These are phyloP conservation scores for Nomada ruficornis DNA, from an alignment of 2,888 invertebrate species.

Conservation along the genomic window DNA sequence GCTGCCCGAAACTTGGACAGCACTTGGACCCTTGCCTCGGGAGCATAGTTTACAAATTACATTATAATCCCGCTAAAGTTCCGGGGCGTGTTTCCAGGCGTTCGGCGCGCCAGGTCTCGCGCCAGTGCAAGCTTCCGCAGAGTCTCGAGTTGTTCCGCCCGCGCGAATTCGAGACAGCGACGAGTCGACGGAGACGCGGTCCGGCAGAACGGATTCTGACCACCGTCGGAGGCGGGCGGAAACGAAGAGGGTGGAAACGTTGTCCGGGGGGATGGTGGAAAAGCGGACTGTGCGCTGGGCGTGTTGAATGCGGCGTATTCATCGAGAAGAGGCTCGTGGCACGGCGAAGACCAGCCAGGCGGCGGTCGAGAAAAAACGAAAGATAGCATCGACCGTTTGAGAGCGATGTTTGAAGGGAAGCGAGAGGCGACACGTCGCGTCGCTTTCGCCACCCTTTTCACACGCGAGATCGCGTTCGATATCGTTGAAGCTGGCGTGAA, in stretches of 20 bases:
- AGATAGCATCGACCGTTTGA: slow-evolving; percentile 70
- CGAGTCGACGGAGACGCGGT: neutral
- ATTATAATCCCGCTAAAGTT: slow-evolving; percentile 76
- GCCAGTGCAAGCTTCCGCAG: too few species aligned
- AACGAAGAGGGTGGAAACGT: neutral
- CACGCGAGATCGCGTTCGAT: slow-evolving; percentile 54
- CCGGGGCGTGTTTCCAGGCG: slow-evolving; percentile 24
- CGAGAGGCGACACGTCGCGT: slow-evolving; percentile 44
- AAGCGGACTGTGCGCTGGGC: slow-evolving; percentile 35
- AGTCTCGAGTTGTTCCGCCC: too few species aligned
- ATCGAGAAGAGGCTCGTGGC: slow-evolving; percentile 43
- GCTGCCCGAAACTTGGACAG: slow-evolving; percentile 66
- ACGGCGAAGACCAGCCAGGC: slow-evolving; percentile 27
- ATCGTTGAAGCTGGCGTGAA: slow-evolving; percentile 40
- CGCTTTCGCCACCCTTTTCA: neutral
- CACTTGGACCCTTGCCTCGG: slow-evolving; percentile 59
- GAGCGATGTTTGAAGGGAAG: slow-evolving; percentile 63
- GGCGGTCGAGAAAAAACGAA: slow-evolving; percentile 52
- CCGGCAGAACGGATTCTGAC: too few species aligned
- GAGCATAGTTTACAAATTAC: slow-evolving; percentile 73
- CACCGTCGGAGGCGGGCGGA: neutral
- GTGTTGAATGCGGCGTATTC: slow-evolving; percentile 66
- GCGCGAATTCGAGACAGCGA: neutral
- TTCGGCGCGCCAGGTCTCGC: neutral
- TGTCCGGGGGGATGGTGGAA: slow-evolving; percentile 15